A percentile compares a stretch with the other conserved stretches of the same genome.
These are phyloP conservation scores for Lateolabrax maculatus DNA, from an alignment of 2,797 vertebrate species.

Conservation along the genomic window DNA sequence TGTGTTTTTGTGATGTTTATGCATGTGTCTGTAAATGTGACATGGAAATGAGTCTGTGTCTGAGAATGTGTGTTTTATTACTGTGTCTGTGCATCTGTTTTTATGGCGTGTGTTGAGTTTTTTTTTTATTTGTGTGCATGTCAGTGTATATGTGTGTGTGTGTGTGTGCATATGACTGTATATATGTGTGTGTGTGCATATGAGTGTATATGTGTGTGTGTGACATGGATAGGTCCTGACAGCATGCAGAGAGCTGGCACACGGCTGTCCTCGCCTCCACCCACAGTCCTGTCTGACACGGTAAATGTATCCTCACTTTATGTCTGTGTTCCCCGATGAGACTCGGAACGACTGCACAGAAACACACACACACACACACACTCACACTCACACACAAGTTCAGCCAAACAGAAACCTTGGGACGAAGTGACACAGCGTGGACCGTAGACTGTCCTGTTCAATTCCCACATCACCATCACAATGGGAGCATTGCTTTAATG, in stretches of 20 bases:
- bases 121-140: background rate
- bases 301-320: constrained; percentile 52
- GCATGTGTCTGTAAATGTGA: constrained; percentile 35
- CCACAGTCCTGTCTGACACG: constrained; percentile 58
- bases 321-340: constrained; percentile 42
- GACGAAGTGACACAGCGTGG: constrained; percentile 46
- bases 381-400: constrained; percentile 17
- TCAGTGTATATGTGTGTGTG: background rate
- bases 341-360: constrained; percentile 19
- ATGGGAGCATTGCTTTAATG: constrained; percentile 51
- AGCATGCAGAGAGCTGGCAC: constrained; percentile 68
- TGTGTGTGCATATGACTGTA: background rate
- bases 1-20: constrained; percentile 30
- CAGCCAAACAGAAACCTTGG: constrained; percentile 34
- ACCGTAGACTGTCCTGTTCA: constrained; percentile 42
- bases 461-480: constrained; percentile 45
- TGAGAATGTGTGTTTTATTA: constrained; percentile 37
- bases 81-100: constrained; percentile 15
- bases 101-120: background rate
- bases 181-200: constrained; percentile 1
- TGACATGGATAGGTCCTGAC: constrained; percentile 62
- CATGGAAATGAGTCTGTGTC: constrained; percentile 31
- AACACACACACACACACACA: constrained; percentile 16
- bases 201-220: constrained; percentile 29
- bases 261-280: constrained; percentile 57